A percentile compares a stretch with the other conserved stretches of the same genome.
Evolutionary conservation across 2,888 invertebrate species (phyloP).

Genomic region (Troides helena): DNA sequence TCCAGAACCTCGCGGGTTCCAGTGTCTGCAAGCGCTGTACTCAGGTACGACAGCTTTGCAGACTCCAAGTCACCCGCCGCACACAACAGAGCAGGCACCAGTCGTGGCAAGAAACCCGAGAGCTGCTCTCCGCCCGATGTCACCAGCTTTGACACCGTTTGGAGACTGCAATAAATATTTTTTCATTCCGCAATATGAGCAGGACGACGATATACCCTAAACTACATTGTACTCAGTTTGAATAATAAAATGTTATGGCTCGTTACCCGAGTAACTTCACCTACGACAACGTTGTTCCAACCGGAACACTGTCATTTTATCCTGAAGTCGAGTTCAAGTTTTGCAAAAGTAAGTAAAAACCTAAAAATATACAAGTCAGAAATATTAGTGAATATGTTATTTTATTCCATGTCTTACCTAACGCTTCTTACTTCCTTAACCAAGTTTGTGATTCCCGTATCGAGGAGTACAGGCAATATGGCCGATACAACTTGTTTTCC

Average conservation of each 20-base stretch:
- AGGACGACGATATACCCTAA: too few species aligned
- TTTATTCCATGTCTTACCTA: slow-evolving; percentile 71
- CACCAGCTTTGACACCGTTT: slow-evolving; percentile 92
- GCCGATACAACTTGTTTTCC: slow-evolving; percentile 86
- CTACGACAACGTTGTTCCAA: too few species aligned
- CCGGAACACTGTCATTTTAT: too few species aligned
- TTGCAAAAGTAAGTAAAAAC: background rate
- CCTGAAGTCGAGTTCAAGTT: background rate
- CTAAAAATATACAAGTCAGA: too few species aligned
- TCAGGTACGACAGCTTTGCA: slow-evolving; percentile 88
- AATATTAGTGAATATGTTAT: too few species aligned
- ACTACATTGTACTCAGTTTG: too few species aligned
- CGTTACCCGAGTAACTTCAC: too few species aligned
- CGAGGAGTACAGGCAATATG: slow-evolving; percentile 89
- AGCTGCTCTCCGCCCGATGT: slow-evolving; percentile 88
- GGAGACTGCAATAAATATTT: slow-evolving; percentile 78
- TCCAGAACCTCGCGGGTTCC: slow-evolving; percentile 89
- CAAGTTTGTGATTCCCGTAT: slow-evolving; percentile 88
- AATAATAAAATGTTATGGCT: too few species aligned
- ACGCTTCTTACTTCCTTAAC: slow-evolving; percentile 89
- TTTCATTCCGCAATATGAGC: too few species aligned
- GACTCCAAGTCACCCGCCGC: slow-evolving; percentile 94
- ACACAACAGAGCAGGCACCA: slow-evolving; percentile 91
- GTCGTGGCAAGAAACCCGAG: slow-evolving; percentile 88
- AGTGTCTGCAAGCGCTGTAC: slow-evolving; percentile 85